Percentiles rank a stretch among this genome's conserved stretches.
Conservation (phyloP, 2,888 invertebrate genomes). For the Drosophila mettleri region DNA sequence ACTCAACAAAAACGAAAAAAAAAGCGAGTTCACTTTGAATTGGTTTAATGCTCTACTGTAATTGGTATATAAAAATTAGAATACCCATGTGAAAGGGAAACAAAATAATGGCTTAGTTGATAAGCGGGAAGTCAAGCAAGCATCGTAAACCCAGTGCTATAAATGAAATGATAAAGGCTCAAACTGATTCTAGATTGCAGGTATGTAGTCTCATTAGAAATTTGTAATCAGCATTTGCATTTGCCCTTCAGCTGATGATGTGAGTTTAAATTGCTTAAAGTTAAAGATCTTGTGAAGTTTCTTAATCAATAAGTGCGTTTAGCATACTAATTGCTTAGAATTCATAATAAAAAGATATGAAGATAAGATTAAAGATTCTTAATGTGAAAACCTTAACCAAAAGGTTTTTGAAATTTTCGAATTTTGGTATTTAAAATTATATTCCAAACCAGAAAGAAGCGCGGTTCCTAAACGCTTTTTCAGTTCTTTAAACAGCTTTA, state of each 20-base stretch:
- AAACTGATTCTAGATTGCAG: neutral
- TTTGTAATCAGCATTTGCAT: neutral
- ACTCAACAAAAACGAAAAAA: conserved; percentile 26
- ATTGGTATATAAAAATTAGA: conserved; percentile 51
- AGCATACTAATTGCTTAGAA: neutral
- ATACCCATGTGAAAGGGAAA: conserved; percentile 38
- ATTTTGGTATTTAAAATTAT: neutral
- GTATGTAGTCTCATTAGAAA: neutral
- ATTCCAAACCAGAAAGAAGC: neutral
- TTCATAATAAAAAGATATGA: neutral
- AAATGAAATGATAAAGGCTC: conserved; percentile 5
- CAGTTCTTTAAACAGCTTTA: neutral
- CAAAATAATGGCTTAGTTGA: conserved; percentile 31
- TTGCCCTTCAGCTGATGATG: too few relatives aligned
- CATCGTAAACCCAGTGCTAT: conserved; percentile 35
- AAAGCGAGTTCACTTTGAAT: conserved; percentile 46
- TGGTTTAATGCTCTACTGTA: conserved; percentile 29
- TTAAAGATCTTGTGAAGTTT: neutral
- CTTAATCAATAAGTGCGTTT: neutral
- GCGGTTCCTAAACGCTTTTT: neutral
- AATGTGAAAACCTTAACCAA: neutral
- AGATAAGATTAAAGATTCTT: neutral
- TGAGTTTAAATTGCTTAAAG: neutral
- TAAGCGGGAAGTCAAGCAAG: conserved; percentile 34
- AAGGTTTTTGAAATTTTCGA: neutral